Evolutionary conservation across 2,888 invertebrate genomes (phyloP).

Genomic region (Cetonia aurata): DNA sequence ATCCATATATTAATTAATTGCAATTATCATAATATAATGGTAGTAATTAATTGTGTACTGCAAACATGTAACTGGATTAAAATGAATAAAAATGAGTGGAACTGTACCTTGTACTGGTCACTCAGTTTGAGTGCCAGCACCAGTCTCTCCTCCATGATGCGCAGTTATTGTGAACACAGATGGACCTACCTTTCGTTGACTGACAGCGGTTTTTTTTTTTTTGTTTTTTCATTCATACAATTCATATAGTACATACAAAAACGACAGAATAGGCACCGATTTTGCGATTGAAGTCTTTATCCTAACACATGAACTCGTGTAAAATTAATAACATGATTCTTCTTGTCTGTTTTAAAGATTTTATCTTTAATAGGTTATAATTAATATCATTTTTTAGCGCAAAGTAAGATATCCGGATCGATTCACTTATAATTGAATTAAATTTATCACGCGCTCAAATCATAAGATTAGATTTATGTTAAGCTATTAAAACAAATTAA

Average conservation of each 20-base stretch:
- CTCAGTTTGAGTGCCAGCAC: conserved; percentile 84
- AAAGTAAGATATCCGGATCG: too few species aligned
- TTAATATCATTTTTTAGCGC: too few species aligned
- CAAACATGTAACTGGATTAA: conserved; percentile 52
- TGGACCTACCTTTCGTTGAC: conserved; percentile 65
- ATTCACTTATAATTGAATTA: too few species aligned
- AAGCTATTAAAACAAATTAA: too few species aligned
- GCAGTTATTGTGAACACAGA: conserved; percentile 69
- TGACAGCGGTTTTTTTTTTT: conserved; percentile 14
- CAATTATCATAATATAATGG: conserved; percentile 19
- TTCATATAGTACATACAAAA: conserved; percentile 15
- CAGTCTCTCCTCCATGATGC: conserved; percentile 69
- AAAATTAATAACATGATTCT: not conserved
- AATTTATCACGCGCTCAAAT: too few species aligned
- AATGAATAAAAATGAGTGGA: conserved; percentile 56
- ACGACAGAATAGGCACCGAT: not conserved
- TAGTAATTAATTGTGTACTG: conserved; percentile 45
- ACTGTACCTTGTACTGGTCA: conserved; percentile 86
- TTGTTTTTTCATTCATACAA: conserved; percentile 19
- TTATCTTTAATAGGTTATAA: too few species aligned
- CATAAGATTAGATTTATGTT: too few species aligned
- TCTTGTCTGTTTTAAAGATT: not conserved
- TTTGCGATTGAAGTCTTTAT: not conserved
- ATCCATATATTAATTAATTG: conserved; percentile 12
- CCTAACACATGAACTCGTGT: not conserved